Conservation (phyloP, 2,113 vertebrate species). For the Misgurnus anguillicaudatus region DNA sequence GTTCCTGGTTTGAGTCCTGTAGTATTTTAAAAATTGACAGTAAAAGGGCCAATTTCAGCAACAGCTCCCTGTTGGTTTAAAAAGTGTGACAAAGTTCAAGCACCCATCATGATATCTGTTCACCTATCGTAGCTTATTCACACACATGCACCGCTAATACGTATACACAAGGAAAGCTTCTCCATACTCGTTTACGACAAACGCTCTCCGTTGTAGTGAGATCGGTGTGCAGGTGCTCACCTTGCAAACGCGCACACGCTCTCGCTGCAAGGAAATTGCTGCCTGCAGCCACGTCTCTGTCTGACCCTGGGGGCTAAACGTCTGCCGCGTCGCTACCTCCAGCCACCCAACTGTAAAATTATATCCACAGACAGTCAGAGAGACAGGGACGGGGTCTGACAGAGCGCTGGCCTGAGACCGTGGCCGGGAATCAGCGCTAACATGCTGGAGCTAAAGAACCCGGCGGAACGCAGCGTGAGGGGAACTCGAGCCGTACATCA, state of each 20-base stretch:
- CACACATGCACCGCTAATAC: constrained; percentile 32
- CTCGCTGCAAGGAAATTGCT: constrained; percentile 54
- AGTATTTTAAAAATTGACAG: too few species aligned
- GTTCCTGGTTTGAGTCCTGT: too few species aligned
- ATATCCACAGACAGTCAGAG: constrained; percentile 51
- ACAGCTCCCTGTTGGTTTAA: background rate
- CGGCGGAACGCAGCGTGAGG: background rate
- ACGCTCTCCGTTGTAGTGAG: background rate
- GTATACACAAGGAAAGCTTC: constrained; percentile 7
- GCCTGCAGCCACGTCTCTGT: constrained; percentile 49
- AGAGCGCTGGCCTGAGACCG: constrained; percentile 40
- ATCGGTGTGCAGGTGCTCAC: constrained; percentile 25
- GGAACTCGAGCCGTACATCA: constrained; percentile 22
- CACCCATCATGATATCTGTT: constrained; percentile 29
- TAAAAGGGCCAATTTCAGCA: background rate
- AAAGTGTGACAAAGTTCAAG: background rate
- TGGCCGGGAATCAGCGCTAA: constrained; percentile 20
- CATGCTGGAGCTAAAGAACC: constrained; percentile 44
- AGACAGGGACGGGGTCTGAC: constrained; percentile 30
- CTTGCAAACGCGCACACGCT: constrained; percentile 32
- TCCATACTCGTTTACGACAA: constrained; percentile 1
- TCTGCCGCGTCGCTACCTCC: constrained; percentile 53
- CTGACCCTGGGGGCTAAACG: constrained; percentile 54
- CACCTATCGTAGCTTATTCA: background rate
- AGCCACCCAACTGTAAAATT: constrained; percentile 64